Conservation (phyloP, 1,140 invertebrate genomes). For the Brachionus plicatilis region DNA sequence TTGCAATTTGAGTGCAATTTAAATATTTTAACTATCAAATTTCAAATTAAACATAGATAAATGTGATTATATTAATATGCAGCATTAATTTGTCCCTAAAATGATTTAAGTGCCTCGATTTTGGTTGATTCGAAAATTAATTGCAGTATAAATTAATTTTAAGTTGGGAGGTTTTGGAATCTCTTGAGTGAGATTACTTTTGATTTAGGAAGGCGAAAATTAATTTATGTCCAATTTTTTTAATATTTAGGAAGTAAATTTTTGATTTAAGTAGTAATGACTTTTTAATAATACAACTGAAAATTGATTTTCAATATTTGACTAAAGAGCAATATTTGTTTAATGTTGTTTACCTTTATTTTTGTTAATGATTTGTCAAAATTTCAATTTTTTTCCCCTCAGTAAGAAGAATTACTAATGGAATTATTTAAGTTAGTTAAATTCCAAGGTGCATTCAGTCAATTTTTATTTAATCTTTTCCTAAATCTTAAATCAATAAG, state of each 20-base stretch:
- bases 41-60: constrained; percentile 13
- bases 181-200: background rate
- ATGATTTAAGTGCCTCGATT: background rate
- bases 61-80: background rate
- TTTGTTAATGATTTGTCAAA: constrained; percentile 16
- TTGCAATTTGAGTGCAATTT: constrained; percentile 21
- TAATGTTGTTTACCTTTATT: background rate
- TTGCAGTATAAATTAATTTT: constrained; percentile 6
- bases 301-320: constrained; percentile 20
- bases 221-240: constrained; percentile 17
- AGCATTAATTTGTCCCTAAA: background rate
- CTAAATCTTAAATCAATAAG: background rate
- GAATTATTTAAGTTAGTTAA: background rate
- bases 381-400: background rate
- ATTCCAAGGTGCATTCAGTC: background rate
- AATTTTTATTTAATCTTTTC: background rate
- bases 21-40: constrained; percentile 14
- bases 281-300: background rate
- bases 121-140: background rate
- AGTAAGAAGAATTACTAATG: background rate
- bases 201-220: background rate
- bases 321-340: background rate
- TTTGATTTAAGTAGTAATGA: constrained; percentile 9
- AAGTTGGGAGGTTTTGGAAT: background rate
- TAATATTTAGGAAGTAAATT: constrained; percentile 7